phyloP scores from a whole-genome alignment of 2,797 vertebrate species.

The Pseudochromis fuscus region DNA sequence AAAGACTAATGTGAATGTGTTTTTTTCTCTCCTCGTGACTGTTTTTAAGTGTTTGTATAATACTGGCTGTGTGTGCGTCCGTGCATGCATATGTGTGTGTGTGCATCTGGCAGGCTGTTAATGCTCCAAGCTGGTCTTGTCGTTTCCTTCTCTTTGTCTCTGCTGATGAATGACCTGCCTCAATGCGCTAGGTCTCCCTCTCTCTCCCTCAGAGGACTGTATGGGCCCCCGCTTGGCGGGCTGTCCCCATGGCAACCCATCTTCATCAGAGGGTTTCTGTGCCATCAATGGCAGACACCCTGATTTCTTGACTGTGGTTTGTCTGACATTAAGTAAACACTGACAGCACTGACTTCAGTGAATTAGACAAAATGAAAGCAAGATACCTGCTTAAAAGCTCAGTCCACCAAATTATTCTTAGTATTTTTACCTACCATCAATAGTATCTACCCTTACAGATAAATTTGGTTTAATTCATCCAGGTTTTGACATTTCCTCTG shows the following conservation, averaged over 20 bases:
- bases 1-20: constrained; percentile 52
- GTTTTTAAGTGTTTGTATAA: constrained; percentile 52
- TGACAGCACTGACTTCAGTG: constrained; percentile 44
- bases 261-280: constrained; percentile 72
- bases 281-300: constrained; percentile 71
- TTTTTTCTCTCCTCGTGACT: constrained; percentile 41
- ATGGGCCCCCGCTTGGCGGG: constrained; percentile 73
- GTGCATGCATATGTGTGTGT: constrained; percentile 34
- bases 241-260: constrained; percentile 78
- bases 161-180: constrained; percentile 82
- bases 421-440: background rate
- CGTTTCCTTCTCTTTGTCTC: constrained; percentile 81
- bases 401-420: background rate
- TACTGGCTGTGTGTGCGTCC: constrained; percentile 40
- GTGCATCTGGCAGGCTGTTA: constrained; percentile 73
- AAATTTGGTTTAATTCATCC: background rate
- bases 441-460: background rate
- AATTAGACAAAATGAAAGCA: background rate
- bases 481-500: too few relatives aligned
- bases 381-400: constrained; percentile 20
- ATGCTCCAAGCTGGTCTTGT: constrained; percentile 78
- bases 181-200: constrained; percentile 63
- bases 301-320: constrained; percentile 75
- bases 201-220: constrained; percentile 54
- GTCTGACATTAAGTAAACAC: constrained; percentile 72